phyloP scores from a whole-genome alignment of 2,888 invertebrate species.

The Drosophila merina region DNA sequence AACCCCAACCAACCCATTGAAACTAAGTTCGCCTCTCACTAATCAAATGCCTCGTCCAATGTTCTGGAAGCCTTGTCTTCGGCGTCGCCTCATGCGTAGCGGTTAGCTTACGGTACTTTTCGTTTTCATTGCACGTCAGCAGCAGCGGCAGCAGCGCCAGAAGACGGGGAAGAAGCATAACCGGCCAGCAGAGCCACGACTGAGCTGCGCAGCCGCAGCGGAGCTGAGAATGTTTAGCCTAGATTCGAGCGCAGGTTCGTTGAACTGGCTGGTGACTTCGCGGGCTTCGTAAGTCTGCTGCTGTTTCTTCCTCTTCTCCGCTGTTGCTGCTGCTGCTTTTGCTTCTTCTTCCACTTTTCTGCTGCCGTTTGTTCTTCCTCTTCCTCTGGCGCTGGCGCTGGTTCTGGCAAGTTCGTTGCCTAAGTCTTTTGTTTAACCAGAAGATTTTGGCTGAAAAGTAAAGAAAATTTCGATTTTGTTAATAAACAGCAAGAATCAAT shows the following conservation, averaged over 20 bases:
- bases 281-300: slow-evolving; percentile 30
- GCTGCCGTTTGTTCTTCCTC: slow-evolving; percentile 13
- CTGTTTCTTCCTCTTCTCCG: slow-evolving; percentile 10
- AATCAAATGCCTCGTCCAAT: slow-evolving; percentile 66
- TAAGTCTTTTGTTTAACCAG: slow-evolving; percentile 68
- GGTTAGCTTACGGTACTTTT: slow-evolving; percentile 85
- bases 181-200: slow-evolving; percentile 13
- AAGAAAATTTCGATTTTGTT: slow-evolving; percentile 8
- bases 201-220: slow-evolving; percentile 47
- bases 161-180: slow-evolving; percentile 11
- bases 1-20: not conserved
- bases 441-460: slow-evolving; percentile 61
- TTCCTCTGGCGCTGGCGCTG: slow-evolving; percentile 17
- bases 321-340: slow-evolving; percentile 12
- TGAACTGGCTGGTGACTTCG: slow-evolving; percentile 77
- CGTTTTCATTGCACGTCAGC: slow-evolving; percentile 84
- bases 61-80: slow-evolving; percentile 50
- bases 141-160: slow-evolving; percentile 11
- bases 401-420: slow-evolving; percentile 69
- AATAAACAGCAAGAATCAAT: not conserved
- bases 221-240: slow-evolving; percentile 84
- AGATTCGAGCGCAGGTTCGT: slow-evolving; percentile 84
- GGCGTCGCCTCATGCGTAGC: slow-evolving; percentile 71
- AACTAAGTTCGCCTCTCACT: slow-evolving; percentile 46
- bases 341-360: slow-evolving; percentile 12